Evolutionary conservation across 2,888 invertebrate genomes (phyloP).

Genomic region (Epinotia nisella): DNA sequence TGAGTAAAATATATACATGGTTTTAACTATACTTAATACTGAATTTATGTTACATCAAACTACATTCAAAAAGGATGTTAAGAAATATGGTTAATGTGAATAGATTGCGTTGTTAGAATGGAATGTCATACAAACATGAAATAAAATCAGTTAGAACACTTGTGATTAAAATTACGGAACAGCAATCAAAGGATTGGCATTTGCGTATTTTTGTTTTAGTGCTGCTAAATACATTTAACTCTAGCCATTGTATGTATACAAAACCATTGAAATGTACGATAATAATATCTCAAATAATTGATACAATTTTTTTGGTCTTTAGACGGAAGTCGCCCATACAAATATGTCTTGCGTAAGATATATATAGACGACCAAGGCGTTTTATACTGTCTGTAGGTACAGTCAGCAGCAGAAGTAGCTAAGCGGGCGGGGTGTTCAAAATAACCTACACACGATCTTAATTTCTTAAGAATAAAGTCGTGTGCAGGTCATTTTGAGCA

Average conservation of each 20-base stretch:
- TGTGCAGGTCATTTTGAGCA: too few relatives aligned
- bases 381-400: too few relatives aligned
- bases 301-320: too few relatives aligned
- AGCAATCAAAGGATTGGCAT: neutral
- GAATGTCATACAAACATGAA: slow-evolving; percentile 16
- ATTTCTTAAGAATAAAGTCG: too few relatives aligned
- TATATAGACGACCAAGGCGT: too few relatives aligned
- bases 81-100: neutral
- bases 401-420: too few relatives aligned
- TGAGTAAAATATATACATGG: neutral
- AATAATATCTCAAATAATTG: too few relatives aligned
- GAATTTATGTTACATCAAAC: neutral
- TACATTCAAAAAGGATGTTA: neutral
- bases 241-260: slow-evolving; percentile 13
- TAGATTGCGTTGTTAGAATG: slow-evolving; percentile 14
- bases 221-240: neutral
- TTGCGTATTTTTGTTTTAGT: slow-evolving; percentile 8
- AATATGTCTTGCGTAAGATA: too few relatives aligned
- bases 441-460: too few relatives aligned
- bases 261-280: neutral
- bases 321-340: too few relatives aligned
- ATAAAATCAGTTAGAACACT: slow-evolving; percentile 27
- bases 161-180: neutral
- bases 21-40: neutral
- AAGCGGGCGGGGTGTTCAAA: too few relatives aligned